These are phyloP conservation scores for Arnoldichthys spilopterus DNA, from an alignment of 2,797 vertebrate genomes.

Conservation along the genomic window DNA sequence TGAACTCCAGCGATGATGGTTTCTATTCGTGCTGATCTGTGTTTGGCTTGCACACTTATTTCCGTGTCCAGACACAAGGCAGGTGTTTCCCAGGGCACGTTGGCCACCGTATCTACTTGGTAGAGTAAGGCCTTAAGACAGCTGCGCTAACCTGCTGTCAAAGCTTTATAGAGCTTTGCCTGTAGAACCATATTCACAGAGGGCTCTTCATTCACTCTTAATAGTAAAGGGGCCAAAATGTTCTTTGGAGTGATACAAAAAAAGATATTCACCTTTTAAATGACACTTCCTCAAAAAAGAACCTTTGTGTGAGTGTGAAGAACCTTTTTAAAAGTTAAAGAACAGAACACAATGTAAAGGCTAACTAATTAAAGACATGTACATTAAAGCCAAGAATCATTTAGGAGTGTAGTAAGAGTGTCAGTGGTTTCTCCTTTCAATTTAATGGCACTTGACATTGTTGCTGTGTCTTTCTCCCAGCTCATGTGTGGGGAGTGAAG, in stretches of 20 bases:
- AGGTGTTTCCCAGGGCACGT: constrained; percentile 47
- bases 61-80: constrained; percentile 32
- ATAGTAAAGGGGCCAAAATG: neutral
- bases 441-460: constrained; percentile 14
- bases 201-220: neutral
- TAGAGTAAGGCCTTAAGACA: constrained; percentile 31
- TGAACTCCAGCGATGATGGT: constrained; percentile 46
- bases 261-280: neutral
- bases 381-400: neutral
- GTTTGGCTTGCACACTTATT: constrained; percentile 57
- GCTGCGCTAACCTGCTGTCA: constrained; percentile 19
- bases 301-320: neutral
- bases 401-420: neutral
- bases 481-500: constrained; percentile 38
- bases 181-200: neutral
- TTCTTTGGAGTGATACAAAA: neutral
- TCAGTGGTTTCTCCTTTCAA: neutral
- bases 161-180: constrained; percentile 37
- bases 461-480: constrained; percentile 29
- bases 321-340: neutral
- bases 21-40: constrained; percentile 43
- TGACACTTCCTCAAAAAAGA: neutral
- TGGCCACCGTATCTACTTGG: constrained; percentile 22
- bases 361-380: neutral
- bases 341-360: neutral